Conservation (phyloP, 2,888 invertebrate species). For the Sceliomorpha sp. region DNA sequence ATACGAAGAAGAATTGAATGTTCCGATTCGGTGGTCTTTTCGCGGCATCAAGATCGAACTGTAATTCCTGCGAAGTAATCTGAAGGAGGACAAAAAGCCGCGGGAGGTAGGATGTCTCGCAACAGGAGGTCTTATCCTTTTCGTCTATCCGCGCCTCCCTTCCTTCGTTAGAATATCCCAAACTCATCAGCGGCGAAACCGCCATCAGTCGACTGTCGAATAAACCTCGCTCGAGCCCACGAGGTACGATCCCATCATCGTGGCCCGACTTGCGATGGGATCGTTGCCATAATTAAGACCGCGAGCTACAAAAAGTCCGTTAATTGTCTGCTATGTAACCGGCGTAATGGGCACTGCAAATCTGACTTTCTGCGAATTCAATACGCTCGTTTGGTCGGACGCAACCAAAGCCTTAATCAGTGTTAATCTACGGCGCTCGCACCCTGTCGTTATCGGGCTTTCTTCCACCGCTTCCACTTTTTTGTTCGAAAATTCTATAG, state of each 20-base stretch:
- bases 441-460: conserved; percentile 3
- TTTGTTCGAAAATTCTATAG: no score
- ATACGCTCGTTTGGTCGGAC: conserved; percentile 18
- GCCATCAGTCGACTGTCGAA: conserved; percentile 64
- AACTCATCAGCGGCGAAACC: conserved; percentile 70
- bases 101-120: conserved; percentile 68
- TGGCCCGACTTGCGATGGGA: conserved; percentile 27
- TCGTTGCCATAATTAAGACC: conserved; percentile 67
- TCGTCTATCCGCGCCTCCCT: conserved; percentile 56
- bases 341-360: conserved; percentile 29
- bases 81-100: conserved; percentile 73
- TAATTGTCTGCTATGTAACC: conserved; percentile 58
- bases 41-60: conserved; percentile 26
- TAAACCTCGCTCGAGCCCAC: conserved; percentile 23
- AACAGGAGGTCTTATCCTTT: conserved; percentile 62
- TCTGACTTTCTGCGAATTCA: conserved; percentile 20
- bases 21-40: conserved; percentile 17
- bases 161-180: conserved; percentile 57
- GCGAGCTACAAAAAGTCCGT: conserved; percentile 60
- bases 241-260: conserved; percentile 29
- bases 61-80: conserved; percentile 56
- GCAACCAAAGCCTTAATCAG: conserved; percentile 18
- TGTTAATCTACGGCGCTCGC: conserved; percentile 7
- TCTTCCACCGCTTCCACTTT: no score
- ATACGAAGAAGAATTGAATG: conserved; percentile 14